A percentile compares a stretch with the other conserved stretches of the same genome.
Conservation (phyloP, 2,888 invertebrate species). For the Meta bourneti region DNA sequence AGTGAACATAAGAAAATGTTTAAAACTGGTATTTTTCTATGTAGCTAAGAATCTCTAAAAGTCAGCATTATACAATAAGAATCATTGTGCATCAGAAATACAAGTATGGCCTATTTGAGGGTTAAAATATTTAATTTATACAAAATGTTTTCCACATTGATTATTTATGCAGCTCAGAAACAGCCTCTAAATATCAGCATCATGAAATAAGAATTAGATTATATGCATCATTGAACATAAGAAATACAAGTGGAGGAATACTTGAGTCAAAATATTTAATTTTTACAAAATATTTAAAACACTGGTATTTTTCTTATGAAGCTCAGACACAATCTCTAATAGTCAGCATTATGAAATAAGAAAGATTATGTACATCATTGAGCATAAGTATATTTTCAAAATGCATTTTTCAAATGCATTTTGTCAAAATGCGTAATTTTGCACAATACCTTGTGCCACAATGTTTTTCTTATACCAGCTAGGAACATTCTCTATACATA, state of each 20-base stretch:
- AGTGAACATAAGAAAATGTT: too few species aligned
- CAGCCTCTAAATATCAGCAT: constrained; percentile 80
- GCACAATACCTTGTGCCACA: too few species aligned
- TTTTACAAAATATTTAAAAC: not conserved
- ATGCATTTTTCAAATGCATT: too few species aligned
- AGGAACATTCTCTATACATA: too few species aligned
- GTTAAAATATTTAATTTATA: not conserved
- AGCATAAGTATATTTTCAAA: too few species aligned
- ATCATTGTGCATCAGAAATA: too few species aligned
- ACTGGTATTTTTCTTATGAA: not conserved
- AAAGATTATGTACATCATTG: not conserved
- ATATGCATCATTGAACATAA: constrained; percentile 1
- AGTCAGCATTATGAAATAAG: constrained; percentile 82
- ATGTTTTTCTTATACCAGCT: too few species aligned
- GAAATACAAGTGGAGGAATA: not conserved
- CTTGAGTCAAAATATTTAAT: not conserved
- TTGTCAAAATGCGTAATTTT: too few species aligned
- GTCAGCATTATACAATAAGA: not conserved
- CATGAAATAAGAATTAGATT: constrained; percentile 80
- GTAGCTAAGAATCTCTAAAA: constrained; percentile 6
- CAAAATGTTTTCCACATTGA: not conserved
- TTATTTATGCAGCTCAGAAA: not conserved
- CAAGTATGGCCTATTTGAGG: too few species aligned
- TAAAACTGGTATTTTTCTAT: too few species aligned
- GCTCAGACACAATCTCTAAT: constrained; percentile 18